Evolutionary conservation across 2,113 vertebrate genomes (phyloP), one percentile per base, ranked within the genome.

Genomic region (Leucoraja erinaceus): DNA sequence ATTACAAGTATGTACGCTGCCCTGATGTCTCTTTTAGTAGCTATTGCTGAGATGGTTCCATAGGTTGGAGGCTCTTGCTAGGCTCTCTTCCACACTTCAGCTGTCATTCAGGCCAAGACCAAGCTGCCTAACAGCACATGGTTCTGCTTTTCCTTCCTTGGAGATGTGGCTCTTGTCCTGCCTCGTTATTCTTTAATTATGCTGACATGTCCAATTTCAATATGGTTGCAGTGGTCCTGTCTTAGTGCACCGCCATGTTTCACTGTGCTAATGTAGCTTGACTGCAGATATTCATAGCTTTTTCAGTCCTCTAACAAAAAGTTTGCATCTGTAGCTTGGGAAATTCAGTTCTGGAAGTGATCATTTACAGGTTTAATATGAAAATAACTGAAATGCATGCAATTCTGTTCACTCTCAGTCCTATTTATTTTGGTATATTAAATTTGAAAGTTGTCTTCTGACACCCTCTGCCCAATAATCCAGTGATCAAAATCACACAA

Each of bases 191-290:
- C 97, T 98, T 96, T 97, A 96, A 97, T 97, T 97, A 97, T 95
- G 97, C 98, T 98, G 98, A 97, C 98, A 98, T 97, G 97, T 98
- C 98, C 98, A 98, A 96, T 98, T 97, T 97, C 97, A 97, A 98
- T 96, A 97, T 77, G 96, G 97, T 97, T 97, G 97, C 96, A 95
- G 96, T 96, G 95, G 97, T 97, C 97, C 98, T 98, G 98, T 98
- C 98, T 99, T 97, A 96, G 95, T 94, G 97, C 97, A 96, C 96
- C 96, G 98, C 96, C 96, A 97, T 98, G 97, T 96, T 98, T 97
- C 97, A 97, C 94, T 97, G 97, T 95, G 96, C 97, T 97, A 96
- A 96, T 97, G 96, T 95, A 95, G 96, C 94, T 96, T 95, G 95
- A 97, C 96, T 97, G 97, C 97, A 96, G 97, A 96, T 95, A 96